Conservation (phyloP, 2,888 invertebrate species). For the Cosmia trapezina region DNA sequence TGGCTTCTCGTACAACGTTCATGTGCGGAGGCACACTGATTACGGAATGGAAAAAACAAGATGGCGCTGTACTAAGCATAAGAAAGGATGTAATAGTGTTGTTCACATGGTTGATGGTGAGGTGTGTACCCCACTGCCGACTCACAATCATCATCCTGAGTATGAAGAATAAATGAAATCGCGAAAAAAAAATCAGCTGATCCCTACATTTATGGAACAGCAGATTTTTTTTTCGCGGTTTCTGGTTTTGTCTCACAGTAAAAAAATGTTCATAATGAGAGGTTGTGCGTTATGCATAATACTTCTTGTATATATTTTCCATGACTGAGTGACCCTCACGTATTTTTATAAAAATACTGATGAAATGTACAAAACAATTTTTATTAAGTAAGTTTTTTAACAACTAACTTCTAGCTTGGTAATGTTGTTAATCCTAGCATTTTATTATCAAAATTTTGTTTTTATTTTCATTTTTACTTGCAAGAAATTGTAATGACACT, state of each 20-base stretch:
- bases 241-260: too few species aligned
- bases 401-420: neutral
- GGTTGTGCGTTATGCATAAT: too few species aligned
- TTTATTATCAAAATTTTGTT: too few species aligned
- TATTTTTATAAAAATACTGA: neutral
- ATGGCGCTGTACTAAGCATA: conserved; percentile 59
- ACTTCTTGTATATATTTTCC: too few species aligned
- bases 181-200: too few species aligned
- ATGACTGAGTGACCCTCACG: neutral
- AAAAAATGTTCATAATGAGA: too few species aligned
- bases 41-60: conserved; percentile 48
- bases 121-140: conserved; percentile 10
- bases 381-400: neutral
- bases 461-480: neutral
- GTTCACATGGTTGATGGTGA: conserved; percentile 37
- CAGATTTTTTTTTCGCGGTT: too few species aligned
- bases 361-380: neutral
- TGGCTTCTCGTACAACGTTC: conserved; percentile 54
- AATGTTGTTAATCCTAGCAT: neutral
- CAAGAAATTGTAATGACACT: neutral
- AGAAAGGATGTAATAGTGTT: conserved; percentile 44
- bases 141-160: conserved; percentile 50
- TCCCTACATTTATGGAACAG: too few species aligned
- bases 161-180: neutral
- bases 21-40: conserved; percentile 13